These are phyloP conservation scores for Capromys pilorides DNA, from an alignment of 2,797 vertebrate species.

Conservation along the genomic window DNA sequence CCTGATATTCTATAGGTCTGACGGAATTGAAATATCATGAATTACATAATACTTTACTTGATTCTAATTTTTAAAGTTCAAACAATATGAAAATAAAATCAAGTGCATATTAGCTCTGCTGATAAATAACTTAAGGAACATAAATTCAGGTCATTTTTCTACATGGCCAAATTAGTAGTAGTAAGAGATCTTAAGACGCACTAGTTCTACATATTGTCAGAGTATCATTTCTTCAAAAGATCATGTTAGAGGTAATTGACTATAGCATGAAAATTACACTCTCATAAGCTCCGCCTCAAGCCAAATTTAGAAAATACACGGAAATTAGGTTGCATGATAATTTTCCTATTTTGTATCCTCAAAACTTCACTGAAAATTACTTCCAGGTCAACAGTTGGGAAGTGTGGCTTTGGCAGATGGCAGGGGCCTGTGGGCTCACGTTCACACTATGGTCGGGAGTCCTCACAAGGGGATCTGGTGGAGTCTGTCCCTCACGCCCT, in stretches of 20 bases:
- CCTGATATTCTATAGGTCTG: neutral
- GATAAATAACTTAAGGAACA: neutral
- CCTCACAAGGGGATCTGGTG: neutral
- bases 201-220: neutral
- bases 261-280: neutral
- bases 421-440: no score
- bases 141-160: neutral
- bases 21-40: neutral
- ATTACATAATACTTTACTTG: constrained; percentile 15
- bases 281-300: neutral
- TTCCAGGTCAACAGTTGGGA: neutral
- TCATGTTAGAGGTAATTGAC: neutral
- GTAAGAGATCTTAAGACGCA: neutral
- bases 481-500: neutral
- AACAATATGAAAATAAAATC: neutral
- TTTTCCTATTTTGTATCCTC: neutral
- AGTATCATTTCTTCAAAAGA: neutral
- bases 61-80: constrained; percentile 21
- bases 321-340: neutral
- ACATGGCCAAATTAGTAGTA: neutral
- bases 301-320: neutral
- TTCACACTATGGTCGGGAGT: neutral
- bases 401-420: neutral
- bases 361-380: neutral
- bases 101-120: neutral